Conservation (phyloP, 1,140 invertebrate species). For the Venturia canescens region DNA sequence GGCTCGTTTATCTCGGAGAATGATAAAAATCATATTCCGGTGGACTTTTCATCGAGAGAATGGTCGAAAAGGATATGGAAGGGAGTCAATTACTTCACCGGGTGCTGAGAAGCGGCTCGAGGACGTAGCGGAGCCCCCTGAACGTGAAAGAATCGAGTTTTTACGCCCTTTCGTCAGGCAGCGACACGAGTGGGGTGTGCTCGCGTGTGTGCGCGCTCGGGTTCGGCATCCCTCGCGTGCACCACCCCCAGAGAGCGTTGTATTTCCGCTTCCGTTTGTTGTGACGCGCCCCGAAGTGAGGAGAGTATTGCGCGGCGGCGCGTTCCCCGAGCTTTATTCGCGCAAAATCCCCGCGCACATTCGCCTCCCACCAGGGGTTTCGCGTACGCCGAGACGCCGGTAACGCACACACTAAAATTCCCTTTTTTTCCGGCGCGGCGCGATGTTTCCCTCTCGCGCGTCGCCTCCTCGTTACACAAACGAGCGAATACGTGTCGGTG, state of each 20-base stretch:
- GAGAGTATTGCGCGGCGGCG: constrained; percentile 14
- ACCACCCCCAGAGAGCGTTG: constrained; percentile 40
- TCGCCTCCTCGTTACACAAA: too few relatives aligned
- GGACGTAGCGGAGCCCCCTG: neutral
- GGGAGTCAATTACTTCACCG: too few relatives aligned
- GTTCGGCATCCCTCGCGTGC: constrained; percentile 1
- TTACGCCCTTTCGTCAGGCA: neutral
- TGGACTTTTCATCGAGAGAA: too few relatives aligned
- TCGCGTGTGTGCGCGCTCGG: neutral
- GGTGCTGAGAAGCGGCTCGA: too few relatives aligned
- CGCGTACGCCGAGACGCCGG: constrained; percentile 2
- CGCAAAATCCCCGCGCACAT: constrained; percentile 27
- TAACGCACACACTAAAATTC: neutral
- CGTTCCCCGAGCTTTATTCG: neutral
- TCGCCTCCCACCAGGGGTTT: neutral
- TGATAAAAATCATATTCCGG: too few relatives aligned
- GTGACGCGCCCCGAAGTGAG: constrained; percentile 55
- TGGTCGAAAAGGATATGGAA: neutral
- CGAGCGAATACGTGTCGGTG: neutral
- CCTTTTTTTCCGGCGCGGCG: neutral
- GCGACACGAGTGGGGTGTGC: neutral
- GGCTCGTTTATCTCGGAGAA: too few relatives aligned
- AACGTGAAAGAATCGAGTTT: neutral
- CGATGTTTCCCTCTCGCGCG: too few relatives aligned
- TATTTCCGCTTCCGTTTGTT: constrained; percentile 67